phyloP scores from a whole-genome alignment of 1,140 invertebrate genomes.

The Drosophila mauritiana region DNA sequence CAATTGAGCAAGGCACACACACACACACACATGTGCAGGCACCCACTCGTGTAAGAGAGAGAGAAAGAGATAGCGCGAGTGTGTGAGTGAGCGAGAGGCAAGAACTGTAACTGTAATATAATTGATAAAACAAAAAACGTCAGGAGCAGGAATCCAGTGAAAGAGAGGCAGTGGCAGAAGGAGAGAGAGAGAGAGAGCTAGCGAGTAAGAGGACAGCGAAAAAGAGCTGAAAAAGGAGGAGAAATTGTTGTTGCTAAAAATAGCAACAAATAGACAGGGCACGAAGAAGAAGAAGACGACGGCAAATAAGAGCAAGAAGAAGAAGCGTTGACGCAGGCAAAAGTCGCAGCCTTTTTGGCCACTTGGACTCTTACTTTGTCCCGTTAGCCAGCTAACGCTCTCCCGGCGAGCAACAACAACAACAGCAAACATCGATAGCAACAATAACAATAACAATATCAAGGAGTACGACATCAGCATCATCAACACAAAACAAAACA shows the following conservation, averaged over 20 bases:
- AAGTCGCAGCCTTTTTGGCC: conserved; percentile 28
- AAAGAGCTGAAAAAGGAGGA: conserved; percentile 17
- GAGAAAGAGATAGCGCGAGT: conserved; percentile 15
- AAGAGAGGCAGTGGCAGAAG: conserved; percentile 12
- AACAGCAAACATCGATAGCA: conserved; percentile 8
- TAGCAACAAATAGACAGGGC: conserved; percentile 65
- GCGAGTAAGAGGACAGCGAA: conserved; percentile 5
- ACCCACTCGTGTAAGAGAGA: conserved; percentile 36
- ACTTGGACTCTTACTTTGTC: conserved; percentile 33
- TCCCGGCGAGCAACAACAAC: conserved; percentile 10
- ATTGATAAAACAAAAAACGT: conserved; percentile 60
- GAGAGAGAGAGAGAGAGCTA: conserved; percentile 10
- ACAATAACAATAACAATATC: not conserved
- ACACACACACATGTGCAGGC: conserved; percentile 39
- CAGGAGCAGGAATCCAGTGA: conserved; percentile 20
- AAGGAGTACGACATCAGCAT: too few species aligned
- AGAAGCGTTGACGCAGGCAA: conserved; percentile 41
- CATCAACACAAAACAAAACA: not conserved
- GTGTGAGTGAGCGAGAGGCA: conserved; percentile 34
- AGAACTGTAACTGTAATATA: conserved; percentile 51
- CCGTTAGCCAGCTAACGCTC: conserved; percentile 24
- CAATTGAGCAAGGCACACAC: conserved; percentile 31
- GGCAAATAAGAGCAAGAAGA: conserved; percentile 3
- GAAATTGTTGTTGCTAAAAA: conserved; percentile 65
- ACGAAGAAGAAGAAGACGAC: conserved; percentile 4